A percentile compares a stretch with the other conserved stretches of the same genome.
Conservation (phyloP, 2,888 invertebrate genomes). For the Zhuqinia jingwanae region DNA sequence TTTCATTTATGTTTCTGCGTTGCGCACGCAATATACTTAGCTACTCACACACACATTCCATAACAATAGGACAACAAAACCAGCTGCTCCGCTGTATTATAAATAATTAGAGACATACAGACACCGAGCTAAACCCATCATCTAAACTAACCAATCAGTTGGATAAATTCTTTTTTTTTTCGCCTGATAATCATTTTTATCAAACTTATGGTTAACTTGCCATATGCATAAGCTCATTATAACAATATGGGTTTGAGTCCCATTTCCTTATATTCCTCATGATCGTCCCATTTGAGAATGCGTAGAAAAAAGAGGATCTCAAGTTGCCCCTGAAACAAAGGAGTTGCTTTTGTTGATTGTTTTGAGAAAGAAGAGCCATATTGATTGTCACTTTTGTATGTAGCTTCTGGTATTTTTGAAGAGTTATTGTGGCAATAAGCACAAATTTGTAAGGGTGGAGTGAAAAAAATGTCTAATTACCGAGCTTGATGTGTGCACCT, state of each 20-base stretch:
- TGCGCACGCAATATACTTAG: no score
- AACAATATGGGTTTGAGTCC: no score
- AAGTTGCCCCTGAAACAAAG: background rate
- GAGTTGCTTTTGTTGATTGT: background rate
- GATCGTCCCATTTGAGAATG: slow-evolving; percentile 8
- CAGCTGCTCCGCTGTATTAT: slow-evolving; percentile 5
- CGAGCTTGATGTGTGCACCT: slow-evolving; percentile 23
- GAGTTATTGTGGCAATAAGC: slow-evolving; percentile 29
- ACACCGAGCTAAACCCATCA: slow-evolving; percentile 12
- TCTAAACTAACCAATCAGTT: slow-evolving; percentile 47
- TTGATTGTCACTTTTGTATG: slow-evolving; percentile 47
- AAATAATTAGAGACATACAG: slow-evolving; percentile 63
- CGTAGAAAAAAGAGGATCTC: background rate
- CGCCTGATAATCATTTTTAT: background rate
- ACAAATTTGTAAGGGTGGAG: slow-evolving; percentile 50
- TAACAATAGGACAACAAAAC: background rate
- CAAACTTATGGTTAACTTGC: no score
- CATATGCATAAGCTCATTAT: no score
- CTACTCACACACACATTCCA: no score
- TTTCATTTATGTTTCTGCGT: no score
- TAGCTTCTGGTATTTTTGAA: slow-evolving; percentile 53
- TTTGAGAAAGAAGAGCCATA: background rate
- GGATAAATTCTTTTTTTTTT: slow-evolving; percentile 35
- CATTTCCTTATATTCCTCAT: background rate
- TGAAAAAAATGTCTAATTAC: slow-evolving; percentile 56